Percentiles rank a stretch among this genome's conserved stretches.
These are phyloP conservation scores for Sialia sialis DNA, from an alignment of 2,113 vertebrate genomes.

Conservation along the genomic window DNA sequence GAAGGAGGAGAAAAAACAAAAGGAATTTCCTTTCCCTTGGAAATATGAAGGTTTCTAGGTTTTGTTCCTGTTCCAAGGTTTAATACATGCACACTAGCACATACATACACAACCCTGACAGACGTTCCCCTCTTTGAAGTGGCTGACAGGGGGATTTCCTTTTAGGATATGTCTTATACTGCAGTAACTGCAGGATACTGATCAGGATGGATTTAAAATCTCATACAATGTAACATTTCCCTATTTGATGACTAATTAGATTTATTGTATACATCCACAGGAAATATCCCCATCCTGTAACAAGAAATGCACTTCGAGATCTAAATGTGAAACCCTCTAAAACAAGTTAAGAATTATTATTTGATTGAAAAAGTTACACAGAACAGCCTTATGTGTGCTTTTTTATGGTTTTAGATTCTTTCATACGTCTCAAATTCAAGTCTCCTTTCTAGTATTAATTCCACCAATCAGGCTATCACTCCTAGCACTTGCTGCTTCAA, in stretches of 20 bases:
- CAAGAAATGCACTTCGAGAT: conserved; percentile 8
- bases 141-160: conserved; percentile 41
- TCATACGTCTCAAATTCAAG: background rate
- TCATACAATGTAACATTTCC: conserved; percentile 2
- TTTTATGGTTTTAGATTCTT: background rate
- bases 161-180: conserved; percentile 13
- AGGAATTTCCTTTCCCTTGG: conserved; percentile 31
- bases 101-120: background rate
- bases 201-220: conserved; percentile 21
- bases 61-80: conserved; percentile 39
- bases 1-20: background rate
- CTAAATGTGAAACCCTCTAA: background rate
- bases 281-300: conserved; percentile 37
- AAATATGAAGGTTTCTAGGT: background rate
- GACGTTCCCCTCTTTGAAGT: conserved; percentile 29
- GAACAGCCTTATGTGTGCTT: background rate
- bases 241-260: conserved; percentile 13
- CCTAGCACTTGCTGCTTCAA: background rate
- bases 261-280: conserved; percentile 46
- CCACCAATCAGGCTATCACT: background rate
- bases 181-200: background rate
- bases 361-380: background rate
- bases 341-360: background rate
- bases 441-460: background rate
- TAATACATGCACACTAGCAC: background rate